A percentile compares a stretch with the other conserved stretches of the same genome.
Conservation (phyloP, 2,113 vertebrate species). For the Embiotoca jacksoni region DNA sequence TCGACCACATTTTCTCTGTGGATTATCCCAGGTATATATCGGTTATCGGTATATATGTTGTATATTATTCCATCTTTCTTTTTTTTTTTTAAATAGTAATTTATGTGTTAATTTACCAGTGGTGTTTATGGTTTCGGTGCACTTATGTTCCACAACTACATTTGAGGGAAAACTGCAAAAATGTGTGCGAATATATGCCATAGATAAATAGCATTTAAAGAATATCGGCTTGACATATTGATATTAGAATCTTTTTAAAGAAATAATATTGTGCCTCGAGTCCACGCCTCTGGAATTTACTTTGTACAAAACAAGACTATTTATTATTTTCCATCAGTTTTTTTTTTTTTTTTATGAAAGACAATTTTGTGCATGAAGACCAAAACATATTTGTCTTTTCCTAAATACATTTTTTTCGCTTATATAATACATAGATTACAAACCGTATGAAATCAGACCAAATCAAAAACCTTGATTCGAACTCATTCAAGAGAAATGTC, state of each 20-base stretch:
- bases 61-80: too few relatives aligned
- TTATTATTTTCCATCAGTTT: slow-evolving; percentile 52
- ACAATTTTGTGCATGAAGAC: slow-evolving; percentile 56
- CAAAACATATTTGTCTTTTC: slow-evolving; percentile 56
- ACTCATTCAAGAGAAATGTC: slow-evolving; percentile 5
- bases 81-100: too few relatives aligned
- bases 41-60: too few relatives aligned
- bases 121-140: too few relatives aligned
- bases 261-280: background rate
- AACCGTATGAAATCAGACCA: slow-evolving; percentile 60
- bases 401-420: slow-evolving; percentile 57
- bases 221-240: too few relatives aligned
- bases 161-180: too few relatives aligned
- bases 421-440: slow-evolving; percentile 70
- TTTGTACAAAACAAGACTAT: slow-evolving; percentile 53
- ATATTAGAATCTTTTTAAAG: background rate
- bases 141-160: too few relatives aligned
- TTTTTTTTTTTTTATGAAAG: slow-evolving; percentile 55
- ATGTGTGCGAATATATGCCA: too few relatives aligned
- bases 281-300: slow-evolving; percentile 15
- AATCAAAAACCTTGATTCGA: slow-evolving; percentile 25
- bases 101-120: too few relatives aligned
- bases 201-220: too few relatives aligned
- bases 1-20: too few relatives aligned
- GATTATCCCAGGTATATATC: too few relatives aligned